These are phyloP conservation scores for Bergia sp. DNA, from an alignment of 92 coral and sea anemone species.

Conservation along the genomic window DNA sequence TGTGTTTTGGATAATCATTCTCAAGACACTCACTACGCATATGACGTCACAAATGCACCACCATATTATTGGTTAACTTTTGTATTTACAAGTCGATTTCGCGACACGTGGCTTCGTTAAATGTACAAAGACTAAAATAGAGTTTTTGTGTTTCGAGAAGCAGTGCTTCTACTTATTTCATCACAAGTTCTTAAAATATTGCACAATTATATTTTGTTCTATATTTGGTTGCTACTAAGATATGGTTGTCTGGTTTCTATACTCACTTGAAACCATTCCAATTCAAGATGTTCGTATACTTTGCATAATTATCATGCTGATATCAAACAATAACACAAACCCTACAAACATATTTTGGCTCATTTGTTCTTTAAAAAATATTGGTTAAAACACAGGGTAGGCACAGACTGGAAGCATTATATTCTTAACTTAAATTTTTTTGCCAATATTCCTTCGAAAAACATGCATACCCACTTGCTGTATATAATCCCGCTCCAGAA, in stretches of 20 bases:
- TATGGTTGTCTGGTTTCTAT: background rate
- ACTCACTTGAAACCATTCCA: background rate
- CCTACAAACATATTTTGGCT: background rate
- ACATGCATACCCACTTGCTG: background rate
- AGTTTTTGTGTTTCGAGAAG: background rate
- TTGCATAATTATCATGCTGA: background rate
- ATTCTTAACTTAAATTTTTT: background rate
- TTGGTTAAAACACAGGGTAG: background rate
- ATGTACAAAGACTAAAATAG: background rate
- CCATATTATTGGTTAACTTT: background rate
- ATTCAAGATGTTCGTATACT: background rate
- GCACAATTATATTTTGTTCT: background rate
- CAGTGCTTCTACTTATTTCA: background rate
- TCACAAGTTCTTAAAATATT: background rate
- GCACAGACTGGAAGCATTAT: background rate
- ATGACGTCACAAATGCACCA: constrained; percentile 31
- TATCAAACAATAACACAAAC: background rate
- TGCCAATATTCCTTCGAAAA: background rate
- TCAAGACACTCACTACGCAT: constrained; percentile 1
- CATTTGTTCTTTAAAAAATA: background rate
- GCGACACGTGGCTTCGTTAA: constrained; percentile 40
- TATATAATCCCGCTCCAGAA: background rate
- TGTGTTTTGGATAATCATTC: background rate
- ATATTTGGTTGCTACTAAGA: too few relatives aligned
- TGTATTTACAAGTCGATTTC: constrained; percentile 5